A percentile compares a stretch with the other conserved stretches of the same genome.
Conservation (phyloP, 2,797 vertebrate genomes). For the Myripristis murdjan region DNA sequence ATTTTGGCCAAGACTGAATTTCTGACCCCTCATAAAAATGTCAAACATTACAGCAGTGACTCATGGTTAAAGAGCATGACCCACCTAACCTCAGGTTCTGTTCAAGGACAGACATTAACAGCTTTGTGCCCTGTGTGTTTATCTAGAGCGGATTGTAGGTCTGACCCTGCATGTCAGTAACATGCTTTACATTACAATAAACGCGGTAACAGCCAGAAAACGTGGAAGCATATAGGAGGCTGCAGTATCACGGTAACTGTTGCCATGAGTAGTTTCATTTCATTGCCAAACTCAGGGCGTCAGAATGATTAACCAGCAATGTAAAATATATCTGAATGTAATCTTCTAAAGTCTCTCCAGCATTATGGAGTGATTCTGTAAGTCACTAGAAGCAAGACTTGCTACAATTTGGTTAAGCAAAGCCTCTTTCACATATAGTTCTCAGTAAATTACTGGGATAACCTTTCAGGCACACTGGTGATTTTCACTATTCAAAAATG, state of each 20-base stretch:
- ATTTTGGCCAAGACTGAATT: constrained; percentile 43
- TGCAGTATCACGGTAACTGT: background rate
- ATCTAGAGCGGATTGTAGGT: background rate
- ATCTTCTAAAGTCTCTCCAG: background rate
- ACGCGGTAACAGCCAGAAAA: background rate
- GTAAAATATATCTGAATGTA: no score
- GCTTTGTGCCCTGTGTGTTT: background rate
- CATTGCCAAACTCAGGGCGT: background rate
- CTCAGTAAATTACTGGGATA: no score
- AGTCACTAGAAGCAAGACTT: background rate
- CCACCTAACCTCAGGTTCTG: background rate
- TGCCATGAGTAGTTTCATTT: background rate
- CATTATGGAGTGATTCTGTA: background rate
- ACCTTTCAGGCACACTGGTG: no score
- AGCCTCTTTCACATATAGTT: no score
- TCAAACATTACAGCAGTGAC: background rate
- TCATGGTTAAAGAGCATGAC: background rate
- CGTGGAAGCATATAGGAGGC: background rate
- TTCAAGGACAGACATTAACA: constrained; percentile 7
- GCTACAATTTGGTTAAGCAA: no score
- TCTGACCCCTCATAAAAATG: constrained; percentile 29
- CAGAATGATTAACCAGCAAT: background rate
- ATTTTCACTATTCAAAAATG: no score
- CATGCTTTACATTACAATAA: background rate
- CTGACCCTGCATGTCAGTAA: constrained; percentile 1